Conservation (phyloP, 92 coral and sea anemone genomes). For the Epizoanthus scotinus region DNA sequence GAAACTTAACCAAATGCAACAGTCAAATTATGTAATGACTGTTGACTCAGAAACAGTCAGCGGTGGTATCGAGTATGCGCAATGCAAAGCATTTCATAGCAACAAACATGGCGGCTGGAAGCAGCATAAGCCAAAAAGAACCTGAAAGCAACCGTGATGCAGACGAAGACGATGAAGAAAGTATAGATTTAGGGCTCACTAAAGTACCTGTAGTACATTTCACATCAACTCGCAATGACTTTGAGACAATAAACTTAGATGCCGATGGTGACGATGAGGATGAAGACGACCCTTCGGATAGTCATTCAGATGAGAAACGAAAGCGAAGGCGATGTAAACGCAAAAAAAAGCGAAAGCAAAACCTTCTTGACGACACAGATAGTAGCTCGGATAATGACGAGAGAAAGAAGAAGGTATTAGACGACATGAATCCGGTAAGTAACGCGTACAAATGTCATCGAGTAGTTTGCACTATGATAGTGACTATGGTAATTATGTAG, state of each 20-base stretch:
- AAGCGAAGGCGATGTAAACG: slow-evolving; percentile 73
- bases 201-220: slow-evolving; percentile 58
- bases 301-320: slow-evolving; percentile 68
- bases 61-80: slow-evolving; percentile 33
- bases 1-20: slow-evolving; percentile 26
- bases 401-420: slow-evolving; percentile 44
- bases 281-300: slow-evolving; percentile 67
- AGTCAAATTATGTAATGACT: slow-evolving; percentile 37
- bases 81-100: not conserved
- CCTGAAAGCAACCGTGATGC: slow-evolving; percentile 49
- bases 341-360: slow-evolving; percentile 78
- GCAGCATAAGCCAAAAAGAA: slow-evolving; percentile 53
- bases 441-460: not conserved
- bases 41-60: slow-evolving; percentile 19
- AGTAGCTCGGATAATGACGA: slow-evolving; percentile 95
- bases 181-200: slow-evolving; percentile 71
- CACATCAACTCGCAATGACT: slow-evolving; percentile 56
- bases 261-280: slow-evolving; percentile 93
- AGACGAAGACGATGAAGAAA: slow-evolving; percentile 69
- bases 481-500: not conserved
- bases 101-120: slow-evolving; percentile 77
- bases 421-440: slow-evolving; percentile 82
- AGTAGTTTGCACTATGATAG: not conserved
- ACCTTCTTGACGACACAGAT: slow-evolving; percentile 59
- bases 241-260: slow-evolving; percentile 90